These are phyloP conservation scores for Pangasius krempfi DNA, from an alignment of 2,797 vertebrate genomes.

Conservation along the genomic window DNA sequence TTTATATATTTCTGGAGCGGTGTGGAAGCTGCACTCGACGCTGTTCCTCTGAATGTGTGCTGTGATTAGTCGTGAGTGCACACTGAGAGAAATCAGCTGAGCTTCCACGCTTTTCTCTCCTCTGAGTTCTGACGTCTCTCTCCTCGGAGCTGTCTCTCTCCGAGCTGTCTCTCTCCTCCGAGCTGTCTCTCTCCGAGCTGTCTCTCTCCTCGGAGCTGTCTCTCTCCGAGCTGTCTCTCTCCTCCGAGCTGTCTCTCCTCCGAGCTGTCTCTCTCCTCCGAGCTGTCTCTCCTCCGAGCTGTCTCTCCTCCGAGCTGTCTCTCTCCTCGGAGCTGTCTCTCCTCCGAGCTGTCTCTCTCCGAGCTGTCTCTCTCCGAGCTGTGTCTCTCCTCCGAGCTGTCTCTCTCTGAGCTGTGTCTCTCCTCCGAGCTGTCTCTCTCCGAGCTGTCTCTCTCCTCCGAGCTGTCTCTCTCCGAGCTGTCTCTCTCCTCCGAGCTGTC, in stretches of 20 bases:
- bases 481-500: background rate
- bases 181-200: background rate
- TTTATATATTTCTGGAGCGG: slow-evolving; percentile 34
- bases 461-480: background rate
- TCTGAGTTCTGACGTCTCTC: background rate
- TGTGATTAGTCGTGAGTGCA: slow-evolving; percentile 19
- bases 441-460: background rate
- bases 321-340: too few relatives aligned
- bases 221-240: background rate
- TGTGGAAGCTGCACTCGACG: background rate
- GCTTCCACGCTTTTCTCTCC: background rate
- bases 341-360: background rate
- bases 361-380: accelerated
- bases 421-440: too few relatives aligned
- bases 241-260: background rate
- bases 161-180: background rate
- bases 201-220: background rate
- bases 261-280: background rate
- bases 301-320: background rate
- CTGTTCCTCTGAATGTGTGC: background rate
- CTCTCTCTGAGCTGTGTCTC: too few relatives aligned
- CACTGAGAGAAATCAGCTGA: slow-evolving; percentile 27
- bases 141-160: background rate
- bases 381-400: background rate
- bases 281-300: too few relatives aligned